Conservation (phyloP, 2,888 invertebrate species). For the Melanostoma mellinum region DNA sequence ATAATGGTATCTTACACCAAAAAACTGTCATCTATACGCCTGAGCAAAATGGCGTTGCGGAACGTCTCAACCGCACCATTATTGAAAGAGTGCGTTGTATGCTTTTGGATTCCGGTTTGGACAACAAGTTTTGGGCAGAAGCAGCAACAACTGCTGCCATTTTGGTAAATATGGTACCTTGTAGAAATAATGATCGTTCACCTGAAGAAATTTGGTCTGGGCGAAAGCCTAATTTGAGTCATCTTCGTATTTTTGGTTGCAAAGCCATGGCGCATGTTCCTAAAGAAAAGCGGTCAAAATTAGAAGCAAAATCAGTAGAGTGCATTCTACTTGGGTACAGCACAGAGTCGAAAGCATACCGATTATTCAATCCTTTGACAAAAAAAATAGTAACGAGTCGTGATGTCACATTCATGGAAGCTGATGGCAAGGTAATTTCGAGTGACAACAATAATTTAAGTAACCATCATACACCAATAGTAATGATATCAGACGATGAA, state of each 20-base stretch:
- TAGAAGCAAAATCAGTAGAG: conserved; percentile 47
- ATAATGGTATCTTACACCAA: conserved; percentile 71
- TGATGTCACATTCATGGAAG: conserved; percentile 61
- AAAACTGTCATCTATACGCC: conserved; percentile 68
- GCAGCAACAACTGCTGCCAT: conserved; percentile 56
- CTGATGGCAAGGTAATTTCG: conserved; percentile 1
- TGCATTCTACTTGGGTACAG: conserved; percentile 67
- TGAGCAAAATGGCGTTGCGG: conserved; percentile 73
- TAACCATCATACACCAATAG: neutral
- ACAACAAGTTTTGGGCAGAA: conserved; percentile 44
- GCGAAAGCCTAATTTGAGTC: conserved; percentile 42
- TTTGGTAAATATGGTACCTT: conserved; percentile 56
- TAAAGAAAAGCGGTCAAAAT: conserved; percentile 60
- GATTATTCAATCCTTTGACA: conserved; percentile 30
- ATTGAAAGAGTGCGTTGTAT: conserved; percentile 67
- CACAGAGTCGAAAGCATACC: conserved; percentile 44
- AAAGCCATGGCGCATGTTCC: conserved; percentile 60
- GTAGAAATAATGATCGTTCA: conserved; percentile 34
- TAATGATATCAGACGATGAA: neutral
- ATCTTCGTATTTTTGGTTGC: conserved; percentile 63
- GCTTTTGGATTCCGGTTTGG: conserved; percentile 19
- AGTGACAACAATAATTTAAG: neutral
- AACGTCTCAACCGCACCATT: conserved; percentile 70
- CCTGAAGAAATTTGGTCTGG: conserved; percentile 64
- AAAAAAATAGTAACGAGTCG: conserved; percentile 55